Evolutionary conservation across 37 sponge, comb jelly and placozoan genomes (phyloP).

Genomic region (Hexactinellida sp.): DNA sequence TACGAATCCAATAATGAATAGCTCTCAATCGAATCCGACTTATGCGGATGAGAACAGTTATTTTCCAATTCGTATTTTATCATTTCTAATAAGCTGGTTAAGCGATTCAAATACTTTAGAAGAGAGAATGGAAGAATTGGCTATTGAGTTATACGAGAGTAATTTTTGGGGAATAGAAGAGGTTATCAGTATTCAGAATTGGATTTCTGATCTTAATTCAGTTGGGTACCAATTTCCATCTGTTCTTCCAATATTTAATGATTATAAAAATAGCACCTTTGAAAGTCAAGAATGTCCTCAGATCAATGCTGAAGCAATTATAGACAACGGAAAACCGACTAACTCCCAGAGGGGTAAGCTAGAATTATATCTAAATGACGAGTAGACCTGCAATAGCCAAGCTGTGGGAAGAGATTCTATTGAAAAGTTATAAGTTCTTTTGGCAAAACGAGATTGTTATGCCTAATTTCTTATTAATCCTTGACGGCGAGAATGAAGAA

Average conservation of each 20-base stretch:
- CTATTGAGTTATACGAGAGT: background rate
- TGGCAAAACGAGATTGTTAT: background rate
- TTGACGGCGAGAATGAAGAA: background rate
- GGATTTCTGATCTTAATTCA: background rate
- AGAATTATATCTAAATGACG: background rate
- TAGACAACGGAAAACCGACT: background rate
- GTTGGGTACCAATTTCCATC: background rate
- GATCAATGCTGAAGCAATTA: background rate
- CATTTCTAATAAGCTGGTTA: background rate
- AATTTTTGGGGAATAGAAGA: background rate
- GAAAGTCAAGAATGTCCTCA: background rate
- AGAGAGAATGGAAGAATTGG: background rate
- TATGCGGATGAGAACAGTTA: background rate
- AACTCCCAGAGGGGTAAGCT: background rate
- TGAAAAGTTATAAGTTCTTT: background rate
- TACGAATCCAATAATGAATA: background rate
- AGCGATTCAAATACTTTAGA: background rate
- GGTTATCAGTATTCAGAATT: background rate
- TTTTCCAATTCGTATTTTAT: background rate
- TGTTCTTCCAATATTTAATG: background rate
- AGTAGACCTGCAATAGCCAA: background rate
- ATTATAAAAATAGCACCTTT: background rate
- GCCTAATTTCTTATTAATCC: background rate
- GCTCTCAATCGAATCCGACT: background rate
- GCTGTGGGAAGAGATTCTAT: background rate